Evolutionary conservation across 2,797 vertebrate species (phyloP), one percentile per base, ranked within the genome.

Genomic region (Sphenodon punctatus): DNA sequence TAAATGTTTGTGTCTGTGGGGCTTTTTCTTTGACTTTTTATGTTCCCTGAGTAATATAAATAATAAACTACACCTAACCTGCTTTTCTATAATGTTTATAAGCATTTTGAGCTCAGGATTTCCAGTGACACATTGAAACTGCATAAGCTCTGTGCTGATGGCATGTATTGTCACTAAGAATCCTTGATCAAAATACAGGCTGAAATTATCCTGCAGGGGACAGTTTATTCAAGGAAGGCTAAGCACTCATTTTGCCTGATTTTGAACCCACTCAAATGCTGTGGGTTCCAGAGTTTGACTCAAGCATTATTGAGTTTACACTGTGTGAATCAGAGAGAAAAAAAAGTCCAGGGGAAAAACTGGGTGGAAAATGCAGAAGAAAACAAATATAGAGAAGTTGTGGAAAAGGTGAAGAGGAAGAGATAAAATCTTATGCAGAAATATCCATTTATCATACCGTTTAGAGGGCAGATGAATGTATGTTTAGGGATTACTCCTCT

Each of bases 171-270:
- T 51, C 48, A 34, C 59, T 73, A 59, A 79, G 79, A 77, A 59
- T 15, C 23, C 45, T 67, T 74, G 27, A 78, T 67, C 23, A 80
- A 85, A 80, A 70, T 82, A 49, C 43, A 71, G 23, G 68, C 66
- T 82, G 15, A 4, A 71, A 53, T 65, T 60, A 61, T 1, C 1
- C 7, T 82, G 4, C 49, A 58, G 23, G 42, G 5, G 8, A 25
- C 34, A 22, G 1, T 30, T 60, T 72, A 6, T 51, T 66, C 53
- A 32, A 66, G 34, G 39, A 27, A 78, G 82, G 34, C 45, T 5
- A 36, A 64, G 27, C 70, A 41, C 12, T 20, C 39, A 20, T 64
- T 34, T 20, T 53, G 15, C 59, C 4, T 19, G 3, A 30, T 67
- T 0, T 0, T 71, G 30, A 82, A 85, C 66, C 12, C 5, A 5